These are phyloP conservation scores for Atta colombica DNA, from an alignment of 1,140 invertebrate genomes.

Conservation along the genomic window DNA sequence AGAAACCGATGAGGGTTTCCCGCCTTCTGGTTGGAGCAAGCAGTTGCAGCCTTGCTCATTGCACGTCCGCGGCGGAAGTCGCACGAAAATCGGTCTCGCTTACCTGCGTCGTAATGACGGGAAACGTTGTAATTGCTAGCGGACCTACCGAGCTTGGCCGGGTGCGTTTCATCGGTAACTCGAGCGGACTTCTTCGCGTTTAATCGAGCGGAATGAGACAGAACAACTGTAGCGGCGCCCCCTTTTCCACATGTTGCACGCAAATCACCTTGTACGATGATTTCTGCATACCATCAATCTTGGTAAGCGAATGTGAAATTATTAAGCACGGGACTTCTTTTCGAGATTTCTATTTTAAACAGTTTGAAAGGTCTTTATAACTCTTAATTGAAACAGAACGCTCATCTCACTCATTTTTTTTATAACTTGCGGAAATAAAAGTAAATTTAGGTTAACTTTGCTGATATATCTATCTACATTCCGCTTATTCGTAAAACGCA, in stretches of 20 bases:
- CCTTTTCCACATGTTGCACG: conserved; percentile 39
- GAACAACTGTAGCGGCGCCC: conserved; percentile 69
- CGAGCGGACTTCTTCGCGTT: conserved; percentile 79
- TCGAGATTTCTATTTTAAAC: background rate
- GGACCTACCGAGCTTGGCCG: conserved; percentile 75
- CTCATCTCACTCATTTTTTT: background rate
- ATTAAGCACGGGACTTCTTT: background rate
- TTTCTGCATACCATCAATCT: conserved; percentile 35
- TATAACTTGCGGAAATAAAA: background rate
- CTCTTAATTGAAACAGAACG: background rate
- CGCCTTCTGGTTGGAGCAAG: conserved; percentile 56
- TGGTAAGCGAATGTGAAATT: background rate
- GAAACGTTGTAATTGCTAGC: conserved; percentile 83
- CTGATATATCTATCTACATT: background rate
- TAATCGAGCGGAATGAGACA: conserved; percentile 83
- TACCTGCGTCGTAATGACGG: conserved; percentile 83
- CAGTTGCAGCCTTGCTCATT: conserved; percentile 41
- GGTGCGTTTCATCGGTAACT: conserved; percentile 78
- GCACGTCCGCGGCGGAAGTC: conserved; percentile 79
- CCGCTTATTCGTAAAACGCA: background rate
- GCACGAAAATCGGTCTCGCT: conserved; percentile 83
- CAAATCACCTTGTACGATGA: conserved; percentile 41
- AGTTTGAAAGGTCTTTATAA: background rate
- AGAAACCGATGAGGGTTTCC: conserved; percentile 39
- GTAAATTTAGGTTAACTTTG: background rate